phyloP scores from a whole-genome alignment of 2,888 invertebrate species.

The Auanema sp. region DNA sequence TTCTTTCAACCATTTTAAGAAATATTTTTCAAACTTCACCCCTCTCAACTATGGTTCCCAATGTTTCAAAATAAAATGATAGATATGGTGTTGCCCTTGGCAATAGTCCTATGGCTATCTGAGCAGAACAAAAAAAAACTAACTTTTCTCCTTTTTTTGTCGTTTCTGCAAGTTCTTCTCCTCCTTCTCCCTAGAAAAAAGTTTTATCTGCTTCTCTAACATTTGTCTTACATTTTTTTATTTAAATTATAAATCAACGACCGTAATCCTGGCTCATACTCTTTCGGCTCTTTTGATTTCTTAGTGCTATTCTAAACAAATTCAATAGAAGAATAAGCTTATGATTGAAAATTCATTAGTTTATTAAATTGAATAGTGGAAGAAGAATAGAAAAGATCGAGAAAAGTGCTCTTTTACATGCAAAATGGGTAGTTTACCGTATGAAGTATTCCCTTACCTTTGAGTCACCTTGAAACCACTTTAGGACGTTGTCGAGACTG shows the following conservation, averaged over 20 bases:
- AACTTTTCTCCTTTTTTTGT: constrained; percentile 43
- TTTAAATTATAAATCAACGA: constrained; percentile 55
- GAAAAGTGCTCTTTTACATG: too few species aligned
- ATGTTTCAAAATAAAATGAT: too few species aligned
- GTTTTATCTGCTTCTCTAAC: neutral
- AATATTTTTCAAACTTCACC: too few species aligned
- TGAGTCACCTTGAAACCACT: neutral
- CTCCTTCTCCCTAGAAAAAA: constrained; percentile 32
- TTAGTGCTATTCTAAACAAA: constrained; percentile 8
- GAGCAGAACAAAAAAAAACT: constrained; percentile 18
- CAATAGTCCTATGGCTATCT: neutral
- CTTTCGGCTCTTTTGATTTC: constrained; percentile 33
- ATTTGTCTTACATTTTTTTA: constrained; percentile 26
- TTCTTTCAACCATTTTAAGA: too few species aligned
- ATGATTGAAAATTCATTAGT: neutral
- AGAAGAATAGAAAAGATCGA: neutral
- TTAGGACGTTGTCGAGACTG: constrained; percentile 1
- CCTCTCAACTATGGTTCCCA: too few species aligned
- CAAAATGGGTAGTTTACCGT: too few species aligned
- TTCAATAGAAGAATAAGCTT: too few species aligned
- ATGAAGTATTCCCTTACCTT: too few species aligned
- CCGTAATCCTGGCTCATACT: constrained; percentile 49
- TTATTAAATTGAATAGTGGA: neutral
- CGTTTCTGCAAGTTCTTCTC: constrained; percentile 39
- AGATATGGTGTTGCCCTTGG: too few species aligned